Evolutionary conservation across 2,113 vertebrate species (phyloP), one percentile per base, ranked within the genome.

Genomic region (Pedetes capensis): DNA sequence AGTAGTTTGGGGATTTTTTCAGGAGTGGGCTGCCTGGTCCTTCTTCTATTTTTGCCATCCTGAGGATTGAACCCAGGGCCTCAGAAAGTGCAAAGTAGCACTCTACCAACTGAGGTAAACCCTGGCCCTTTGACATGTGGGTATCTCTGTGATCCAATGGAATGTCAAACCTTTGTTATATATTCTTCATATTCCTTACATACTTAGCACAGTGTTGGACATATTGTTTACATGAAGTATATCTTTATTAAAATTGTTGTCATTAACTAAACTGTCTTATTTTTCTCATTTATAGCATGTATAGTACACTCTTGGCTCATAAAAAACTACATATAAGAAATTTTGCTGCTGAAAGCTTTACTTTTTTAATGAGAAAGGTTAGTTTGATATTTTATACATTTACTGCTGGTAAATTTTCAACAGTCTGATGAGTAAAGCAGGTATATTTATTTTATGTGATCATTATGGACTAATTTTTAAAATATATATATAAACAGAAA

Each of bases 301-400:
- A 99, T 97, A 99, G 99, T 97, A 99, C 98, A 42, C 98, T 99
- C 29, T 96, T 99, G 98, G 99, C 98, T 82, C 99, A 99, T 98
- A 99, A 99, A 96, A 99, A 99, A 92, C 98, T 99, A 44, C 99
- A 99, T 96, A 99, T 99, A 97, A 99, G 99, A 96, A 99, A 98
- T 76, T 99, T 99, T 98, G 99, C 99, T 90, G 99, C 99, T 0
- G 99, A 99, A 98, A 99, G 99, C 96, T 99, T 99, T 98, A 99
- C 99, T 49, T 99, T 99, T 97, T 95, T 99, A 89, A 99, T 99
- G 99, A 99, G 99, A 97, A 99, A 99, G 99, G 99, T 99, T 97
- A 94, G 98, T 95, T 29, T 89, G 25, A 44, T 94, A 27, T 59
- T 91, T 87, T 95, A 20, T 69, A 14, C 95, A 42, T 87, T 87